These are phyloP conservation scores for Philotrypesis tridentata DNA, from an alignment of 1,140 invertebrate species.

Conservation along the genomic window DNA sequence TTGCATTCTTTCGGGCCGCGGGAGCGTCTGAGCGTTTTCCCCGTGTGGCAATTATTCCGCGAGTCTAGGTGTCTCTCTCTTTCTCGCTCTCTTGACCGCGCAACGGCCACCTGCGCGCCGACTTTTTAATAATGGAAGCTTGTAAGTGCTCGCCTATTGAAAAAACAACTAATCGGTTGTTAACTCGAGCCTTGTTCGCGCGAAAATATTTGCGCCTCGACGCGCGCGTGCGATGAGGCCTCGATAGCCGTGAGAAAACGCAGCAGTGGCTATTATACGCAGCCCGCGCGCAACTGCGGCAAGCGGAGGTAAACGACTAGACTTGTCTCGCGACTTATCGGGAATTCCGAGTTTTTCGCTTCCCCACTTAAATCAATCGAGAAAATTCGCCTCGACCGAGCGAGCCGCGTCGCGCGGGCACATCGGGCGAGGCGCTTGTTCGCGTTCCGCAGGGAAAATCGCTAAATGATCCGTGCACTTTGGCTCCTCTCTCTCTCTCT, in stretches of 20 bases:
- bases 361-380: constrained; percentile 30
- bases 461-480: constrained; percentile 35
- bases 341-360: constrained; percentile 14
- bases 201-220: background rate
- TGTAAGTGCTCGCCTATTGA: background rate
- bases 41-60: background rate
- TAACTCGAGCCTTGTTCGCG: background rate
- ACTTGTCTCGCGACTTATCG: background rate
- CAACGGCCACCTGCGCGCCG: constrained; percentile 46
- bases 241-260: background rate
- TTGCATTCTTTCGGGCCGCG: background rate
- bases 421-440: no score
- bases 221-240: background rate
- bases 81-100: background rate
- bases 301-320: background rate
- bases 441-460: constrained; percentile 21
- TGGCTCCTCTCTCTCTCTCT: background rate
- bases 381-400: constrained; percentile 3
- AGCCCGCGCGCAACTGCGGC: no score
- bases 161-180: background rate
- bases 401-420: no score
- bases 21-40: background rate
- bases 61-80: constrained; percentile 24
- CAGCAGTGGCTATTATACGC: background rate
- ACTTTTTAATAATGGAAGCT: background rate